These are phyloP conservation scores for human (Homo sapiens) DNA, from an alignment of 2,113 vertebrate species.

Conservation along the genomic window DNA sequence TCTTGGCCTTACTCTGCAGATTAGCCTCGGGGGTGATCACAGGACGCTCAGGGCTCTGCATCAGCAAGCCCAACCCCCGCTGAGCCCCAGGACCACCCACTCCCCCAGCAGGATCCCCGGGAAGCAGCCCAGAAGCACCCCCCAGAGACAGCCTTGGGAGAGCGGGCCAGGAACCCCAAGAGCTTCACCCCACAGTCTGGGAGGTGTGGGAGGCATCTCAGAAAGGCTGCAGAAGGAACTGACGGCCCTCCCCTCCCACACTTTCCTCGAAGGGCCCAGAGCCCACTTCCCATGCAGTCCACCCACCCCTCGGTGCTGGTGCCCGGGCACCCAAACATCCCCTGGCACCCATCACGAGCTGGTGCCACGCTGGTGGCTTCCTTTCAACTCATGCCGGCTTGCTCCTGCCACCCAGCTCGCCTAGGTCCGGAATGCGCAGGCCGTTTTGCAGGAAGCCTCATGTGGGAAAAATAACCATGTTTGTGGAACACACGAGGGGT, in stretches of 20 bases:
- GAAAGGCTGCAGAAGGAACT: background rate
- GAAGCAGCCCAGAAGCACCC: background rate
- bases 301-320: background rate
- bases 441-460: background rate
- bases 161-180: background rate
- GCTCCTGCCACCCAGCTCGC: background rate
- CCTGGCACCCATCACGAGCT: background rate
- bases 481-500: too few relatives aligned
- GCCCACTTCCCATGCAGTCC: background rate
- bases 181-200: too few relatives aligned
- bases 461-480: background rate
- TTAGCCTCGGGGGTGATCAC: background rate
- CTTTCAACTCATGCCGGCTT: background rate
- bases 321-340: background rate
- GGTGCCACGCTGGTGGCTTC: background rate
- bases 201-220: rapidly evolving
- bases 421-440: too few relatives aligned
- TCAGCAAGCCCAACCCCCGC: background rate
- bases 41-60: background rate
- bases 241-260: background rate
- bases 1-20: background rate
- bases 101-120: background rate
- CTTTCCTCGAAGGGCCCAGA: background rate
- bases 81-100: background rate
- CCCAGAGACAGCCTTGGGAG: background rate